phyloP scores from a whole-genome alignment of 2,797 vertebrate species.

The Rhinatrema bivittatum region DNA sequence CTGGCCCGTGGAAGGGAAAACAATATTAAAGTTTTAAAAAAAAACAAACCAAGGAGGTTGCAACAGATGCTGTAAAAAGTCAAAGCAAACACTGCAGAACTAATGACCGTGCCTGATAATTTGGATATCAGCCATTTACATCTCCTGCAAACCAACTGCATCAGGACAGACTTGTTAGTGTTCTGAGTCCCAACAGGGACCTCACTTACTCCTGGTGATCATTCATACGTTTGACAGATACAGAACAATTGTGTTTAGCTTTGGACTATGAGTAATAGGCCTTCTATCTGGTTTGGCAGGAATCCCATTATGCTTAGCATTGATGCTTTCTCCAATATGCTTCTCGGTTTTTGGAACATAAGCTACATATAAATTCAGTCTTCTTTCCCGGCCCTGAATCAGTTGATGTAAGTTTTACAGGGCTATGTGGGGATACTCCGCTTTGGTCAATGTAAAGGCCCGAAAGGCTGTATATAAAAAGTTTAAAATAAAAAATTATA shows the following conservation, averaged over 20 bases:
- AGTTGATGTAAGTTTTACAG: neutral
- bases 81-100: neutral
- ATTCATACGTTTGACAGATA: constrained; percentile 9
- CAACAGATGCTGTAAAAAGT: neutral
- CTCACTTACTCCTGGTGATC: neutral
- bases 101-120: neutral
- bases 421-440: constrained; percentile 8
- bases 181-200: neutral
- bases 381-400: neutral
- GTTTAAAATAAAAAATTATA: too few relatives aligned
- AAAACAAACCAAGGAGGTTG: neutral
- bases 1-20: too few relatives aligned
- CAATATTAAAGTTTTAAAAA: too few relatives aligned
- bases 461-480: too few relatives aligned
- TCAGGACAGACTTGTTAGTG: neutral
- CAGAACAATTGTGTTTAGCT: constrained; percentile 9
- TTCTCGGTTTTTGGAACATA: constrained; percentile 7
- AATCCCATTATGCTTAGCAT: constrained; percentile 7
- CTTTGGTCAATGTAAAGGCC: too few relatives aligned
- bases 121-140: accelerated
- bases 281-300: constrained; percentile 3
- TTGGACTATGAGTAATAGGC: constrained; percentile 4
- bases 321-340: constrained; percentile 3
- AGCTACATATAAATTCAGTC: constrained; percentile 1
- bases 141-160: neutral